Conservation (phyloP, 2,113 vertebrate genomes). For the Megatriorchis doriae region DNA sequence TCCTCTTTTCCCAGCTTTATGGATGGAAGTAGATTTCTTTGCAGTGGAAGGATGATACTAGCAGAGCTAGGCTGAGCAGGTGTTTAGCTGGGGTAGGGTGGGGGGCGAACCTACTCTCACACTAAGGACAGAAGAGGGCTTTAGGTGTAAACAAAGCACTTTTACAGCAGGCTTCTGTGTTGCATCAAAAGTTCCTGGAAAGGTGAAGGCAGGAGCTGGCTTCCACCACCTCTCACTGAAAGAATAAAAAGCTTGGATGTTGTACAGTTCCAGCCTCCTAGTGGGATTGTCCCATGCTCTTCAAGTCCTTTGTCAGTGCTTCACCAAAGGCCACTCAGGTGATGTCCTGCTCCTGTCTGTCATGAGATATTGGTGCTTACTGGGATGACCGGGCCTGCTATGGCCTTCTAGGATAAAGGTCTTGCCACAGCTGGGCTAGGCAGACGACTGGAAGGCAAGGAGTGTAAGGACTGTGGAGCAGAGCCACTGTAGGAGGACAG, state of each 20-base stretch:
- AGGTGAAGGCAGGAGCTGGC: background rate
- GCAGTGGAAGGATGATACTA: background rate
- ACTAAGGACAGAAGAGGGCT: background rate
- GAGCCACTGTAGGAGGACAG: background rate
- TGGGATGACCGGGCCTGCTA: background rate
- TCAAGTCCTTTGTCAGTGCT: background rate
- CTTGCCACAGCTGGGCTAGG: background rate
- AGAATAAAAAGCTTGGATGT: background rate
- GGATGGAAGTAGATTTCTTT: background rate
- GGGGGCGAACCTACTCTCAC: background rate
- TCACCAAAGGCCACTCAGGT: background rate
- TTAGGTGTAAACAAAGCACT: conserved; percentile 1
- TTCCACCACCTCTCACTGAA: background rate
- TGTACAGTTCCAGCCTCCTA: background rate
- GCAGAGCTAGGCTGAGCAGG: background rate
- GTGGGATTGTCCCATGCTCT: background rate
- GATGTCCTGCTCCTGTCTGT: background rate
- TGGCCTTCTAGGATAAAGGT: background rate
- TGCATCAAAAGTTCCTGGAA: background rate
- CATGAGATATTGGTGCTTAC: background rate
- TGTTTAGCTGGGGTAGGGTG: background rate
- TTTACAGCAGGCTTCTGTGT: background rate
- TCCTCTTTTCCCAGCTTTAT: background rate
- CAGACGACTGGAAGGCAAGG: rapidly evolving
- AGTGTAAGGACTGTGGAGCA: background rate